These are phyloP conservation scores for Hartigia nigra DNA, from an alignment of 2,888 invertebrate genomes.

Conservation along the genomic window DNA sequence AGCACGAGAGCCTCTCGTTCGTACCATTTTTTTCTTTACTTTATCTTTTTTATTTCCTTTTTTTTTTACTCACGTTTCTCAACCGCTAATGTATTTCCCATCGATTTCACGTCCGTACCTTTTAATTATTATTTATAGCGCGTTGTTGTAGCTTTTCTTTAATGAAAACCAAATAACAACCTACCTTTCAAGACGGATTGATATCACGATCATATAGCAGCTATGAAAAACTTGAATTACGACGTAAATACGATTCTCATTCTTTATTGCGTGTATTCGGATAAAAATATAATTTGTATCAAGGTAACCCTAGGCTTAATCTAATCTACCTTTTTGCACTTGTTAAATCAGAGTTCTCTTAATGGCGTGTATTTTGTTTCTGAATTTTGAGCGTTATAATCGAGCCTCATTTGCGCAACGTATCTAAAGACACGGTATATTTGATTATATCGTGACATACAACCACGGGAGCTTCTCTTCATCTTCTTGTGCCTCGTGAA, in stretches of 20 bases:
- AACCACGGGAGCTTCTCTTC: neutral
- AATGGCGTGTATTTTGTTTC: neutral
- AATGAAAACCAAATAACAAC: conserved; percentile 31
- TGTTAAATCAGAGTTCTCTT: neutral
- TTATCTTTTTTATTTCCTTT: conserved; percentile 8
- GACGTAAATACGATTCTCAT: neutral
- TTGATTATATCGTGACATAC: too few species aligned
- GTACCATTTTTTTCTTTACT: conserved; percentile 26
- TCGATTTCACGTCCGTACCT: conserved; percentile 44
- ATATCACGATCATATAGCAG: neutral
- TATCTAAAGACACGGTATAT: neutral
- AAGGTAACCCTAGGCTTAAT: neutral
- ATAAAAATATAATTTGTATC: neutral
- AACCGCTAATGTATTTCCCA: conserved; percentile 40
- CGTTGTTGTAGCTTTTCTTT: conserved; percentile 6
- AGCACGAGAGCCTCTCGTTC: conserved; percentile 15
- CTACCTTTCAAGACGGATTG: neutral
- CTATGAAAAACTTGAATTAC: neutral
- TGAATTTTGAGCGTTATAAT: neutral
- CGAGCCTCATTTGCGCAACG: neutral
- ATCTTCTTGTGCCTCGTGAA: neutral
- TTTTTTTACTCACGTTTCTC: conserved; percentile 19
- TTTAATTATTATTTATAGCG: conserved; percentile 32
- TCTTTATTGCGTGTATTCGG: neutral
- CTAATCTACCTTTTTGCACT: neutral